Evolutionary conservation across 2,113 vertebrate genomes (phyloP).

Genomic region (Grammomys surdaster): DNA sequence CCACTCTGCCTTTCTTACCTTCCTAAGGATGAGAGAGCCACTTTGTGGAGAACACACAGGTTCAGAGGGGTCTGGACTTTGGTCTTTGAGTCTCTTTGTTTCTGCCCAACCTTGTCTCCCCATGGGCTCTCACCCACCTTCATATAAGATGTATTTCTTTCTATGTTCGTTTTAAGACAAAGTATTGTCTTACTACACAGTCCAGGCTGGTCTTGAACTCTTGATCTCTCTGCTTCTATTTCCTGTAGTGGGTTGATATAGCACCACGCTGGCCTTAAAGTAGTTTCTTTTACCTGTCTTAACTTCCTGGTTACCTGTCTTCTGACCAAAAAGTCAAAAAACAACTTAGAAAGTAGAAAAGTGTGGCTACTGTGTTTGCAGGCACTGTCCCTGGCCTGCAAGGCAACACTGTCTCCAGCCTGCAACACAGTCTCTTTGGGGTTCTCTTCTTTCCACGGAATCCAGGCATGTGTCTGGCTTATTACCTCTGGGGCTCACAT

Average conservation of each 20-base stretch:
- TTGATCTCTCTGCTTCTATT: neutral
- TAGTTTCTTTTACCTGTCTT: neutral
- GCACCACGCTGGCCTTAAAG: too few species aligned
- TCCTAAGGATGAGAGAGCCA: neutral
- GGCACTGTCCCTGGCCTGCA: neutral
- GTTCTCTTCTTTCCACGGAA: neutral
- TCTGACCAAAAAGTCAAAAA: neutral
- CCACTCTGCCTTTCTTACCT: neutral
- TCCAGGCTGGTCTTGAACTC: neutral
- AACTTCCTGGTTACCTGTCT: neutral
- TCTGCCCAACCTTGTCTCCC: neutral
- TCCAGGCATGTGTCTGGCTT: neutral
- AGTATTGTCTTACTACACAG: neutral
- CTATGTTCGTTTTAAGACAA: neutral
- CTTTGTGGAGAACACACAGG: neutral
- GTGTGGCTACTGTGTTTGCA: neutral
- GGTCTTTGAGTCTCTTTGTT: neutral
- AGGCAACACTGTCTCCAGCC: neutral
- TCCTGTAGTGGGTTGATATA: neutral
- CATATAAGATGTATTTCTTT: neutral
- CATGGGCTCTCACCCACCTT: neutral
- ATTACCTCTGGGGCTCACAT: neutral
- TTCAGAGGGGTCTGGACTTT: neutral
- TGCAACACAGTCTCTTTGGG: neutral
- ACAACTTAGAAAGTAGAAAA: neutral